Percentiles rank a stretch among this genome's conserved stretches.
phyloP scores from a whole-genome alignment of 2,888 invertebrate species.

The Hypercompe scribonia region DNA sequence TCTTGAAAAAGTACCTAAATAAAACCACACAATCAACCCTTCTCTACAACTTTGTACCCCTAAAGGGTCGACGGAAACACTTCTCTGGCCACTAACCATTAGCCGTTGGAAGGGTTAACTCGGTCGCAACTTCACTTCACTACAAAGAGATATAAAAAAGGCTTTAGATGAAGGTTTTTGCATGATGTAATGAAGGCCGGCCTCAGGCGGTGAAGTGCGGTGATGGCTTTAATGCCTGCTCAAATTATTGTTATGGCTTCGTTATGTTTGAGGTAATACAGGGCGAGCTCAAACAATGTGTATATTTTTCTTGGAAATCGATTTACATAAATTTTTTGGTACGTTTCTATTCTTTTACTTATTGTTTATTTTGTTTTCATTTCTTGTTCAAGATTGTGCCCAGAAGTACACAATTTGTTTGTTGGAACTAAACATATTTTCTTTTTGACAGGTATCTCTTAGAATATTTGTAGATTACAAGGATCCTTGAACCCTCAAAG shows the following conservation, averaged over 20 bases:
- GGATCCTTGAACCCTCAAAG: too few relatives aligned
- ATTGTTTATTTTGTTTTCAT: too few relatives aligned
- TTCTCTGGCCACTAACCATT: constrained; percentile 43
- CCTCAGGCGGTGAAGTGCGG: constrained; percentile 18
- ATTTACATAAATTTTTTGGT: neutral
- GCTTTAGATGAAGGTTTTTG: constrained; percentile 21
- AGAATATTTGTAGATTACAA: too few relatives aligned
- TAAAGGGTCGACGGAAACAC: constrained; percentile 43
- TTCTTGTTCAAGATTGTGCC: too few relatives aligned
- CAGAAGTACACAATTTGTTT: too few relatives aligned
- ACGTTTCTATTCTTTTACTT: neutral
- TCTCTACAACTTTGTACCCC: constrained; percentile 32
- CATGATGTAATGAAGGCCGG: constrained; percentile 24
- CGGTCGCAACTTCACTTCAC: constrained; percentile 35
- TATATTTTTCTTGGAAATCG: neutral
- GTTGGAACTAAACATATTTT: too few relatives aligned
- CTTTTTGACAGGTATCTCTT: too few relatives aligned
- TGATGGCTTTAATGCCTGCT: constrained; percentile 17
- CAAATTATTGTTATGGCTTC: constrained; percentile 19
- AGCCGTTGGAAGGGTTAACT: constrained; percentile 45
- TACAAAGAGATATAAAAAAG: constrained; percentile 32
- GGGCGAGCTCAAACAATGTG: neutral
- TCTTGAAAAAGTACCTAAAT: constrained; percentile 16
- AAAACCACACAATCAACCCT: constrained; percentile 29
- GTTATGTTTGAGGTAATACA: constrained; percentile 6